phyloP scores from a whole-genome alignment of 1,140 invertebrate genomes.

The Rhyacophila brunnea region DNA sequence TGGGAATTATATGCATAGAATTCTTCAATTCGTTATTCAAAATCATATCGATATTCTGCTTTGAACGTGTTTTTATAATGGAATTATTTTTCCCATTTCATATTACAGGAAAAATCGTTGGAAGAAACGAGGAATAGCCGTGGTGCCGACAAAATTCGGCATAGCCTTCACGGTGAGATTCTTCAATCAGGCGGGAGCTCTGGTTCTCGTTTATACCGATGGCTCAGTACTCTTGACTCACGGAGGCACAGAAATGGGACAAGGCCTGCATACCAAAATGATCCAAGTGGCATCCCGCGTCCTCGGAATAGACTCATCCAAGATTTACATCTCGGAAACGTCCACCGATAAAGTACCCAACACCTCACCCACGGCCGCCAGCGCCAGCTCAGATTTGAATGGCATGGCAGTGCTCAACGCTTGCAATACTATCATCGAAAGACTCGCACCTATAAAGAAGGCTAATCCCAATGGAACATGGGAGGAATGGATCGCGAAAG shows the following conservation, averaged over 20 bases:
- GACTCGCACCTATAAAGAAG: conserved; percentile 75
- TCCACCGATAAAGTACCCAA: conserved; percentile 94
- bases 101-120: conserved; percentile 74
- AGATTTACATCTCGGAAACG: conserved; percentile 87
- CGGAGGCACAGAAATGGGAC: conserved; percentile 94
- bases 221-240: conserved; percentile 91
- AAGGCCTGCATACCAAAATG: conserved; percentile 95
- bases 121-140: conserved; percentile 82
- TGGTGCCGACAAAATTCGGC: conserved; percentile 90
- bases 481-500: conserved; percentile 81
- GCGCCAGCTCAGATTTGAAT: conserved; percentile 88
- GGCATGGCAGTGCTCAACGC: conserved; percentile 92
- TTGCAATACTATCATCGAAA: conserved; percentile 73
- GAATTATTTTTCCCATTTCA: background rate
- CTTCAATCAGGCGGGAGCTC: conserved; percentile 86
- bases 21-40: too few species aligned
- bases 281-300: conserved; percentile 80
- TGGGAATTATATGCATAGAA: too few species aligned
- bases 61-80: too few species aligned
- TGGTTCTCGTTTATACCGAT: conserved; percentile 88
- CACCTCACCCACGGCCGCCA: conserved; percentile 89
- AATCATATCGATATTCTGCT: too few species aligned
- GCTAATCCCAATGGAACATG: conserved; percentile 78
- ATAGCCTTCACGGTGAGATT: conserved; percentile 79
- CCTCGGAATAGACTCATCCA: conserved; percentile 69